These are phyloP conservation scores for Leptestheria dahalacensis DNA, from an alignment of 1,140 invertebrate genomes.

Conservation along the genomic window DNA sequence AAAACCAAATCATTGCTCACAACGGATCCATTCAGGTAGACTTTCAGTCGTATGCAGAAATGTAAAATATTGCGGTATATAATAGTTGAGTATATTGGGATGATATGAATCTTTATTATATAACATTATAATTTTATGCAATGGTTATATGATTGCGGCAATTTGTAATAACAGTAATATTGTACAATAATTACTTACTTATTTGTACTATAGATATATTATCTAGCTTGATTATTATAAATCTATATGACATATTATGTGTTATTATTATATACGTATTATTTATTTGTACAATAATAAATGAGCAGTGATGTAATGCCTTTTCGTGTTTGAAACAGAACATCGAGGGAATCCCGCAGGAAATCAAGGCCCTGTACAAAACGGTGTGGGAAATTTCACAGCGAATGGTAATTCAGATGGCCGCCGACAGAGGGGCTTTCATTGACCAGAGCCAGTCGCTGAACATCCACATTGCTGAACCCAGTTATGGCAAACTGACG, in stretches of 20 bases:
- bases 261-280: not conserved
- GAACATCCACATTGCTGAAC: constrained; percentile 90
- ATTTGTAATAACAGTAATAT: too few species aligned
- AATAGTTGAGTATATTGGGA: too few species aligned
- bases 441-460: constrained; percentile 98
- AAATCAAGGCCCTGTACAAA: constrained; percentile 85
- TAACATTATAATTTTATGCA: too few species aligned
- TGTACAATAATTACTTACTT: too few species aligned
- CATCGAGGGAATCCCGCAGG: constrained; percentile 71
- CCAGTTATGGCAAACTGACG: constrained; percentile 81
- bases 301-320: not conserved
- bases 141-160: too few species aligned
- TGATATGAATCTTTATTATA: too few species aligned
- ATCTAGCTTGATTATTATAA: too few species aligned
- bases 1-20: constrained; percentile 79
- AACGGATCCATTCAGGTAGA: constrained; percentile 74
- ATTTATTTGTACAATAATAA: not conserved
- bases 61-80: not conserved
- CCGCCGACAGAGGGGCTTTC: constrained; percentile 90
- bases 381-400: constrained; percentile 99
- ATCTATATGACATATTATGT: not conserved
- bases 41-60: constrained; percentile 1
- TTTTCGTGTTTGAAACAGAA: constrained; percentile 29
- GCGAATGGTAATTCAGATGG: constrained; percentile 89
- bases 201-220: too few species aligned